These are phyloP conservation scores for Lagorchestes hirsutus DNA, from an alignment of 2,797 vertebrate species.

Conservation along the genomic window DNA sequence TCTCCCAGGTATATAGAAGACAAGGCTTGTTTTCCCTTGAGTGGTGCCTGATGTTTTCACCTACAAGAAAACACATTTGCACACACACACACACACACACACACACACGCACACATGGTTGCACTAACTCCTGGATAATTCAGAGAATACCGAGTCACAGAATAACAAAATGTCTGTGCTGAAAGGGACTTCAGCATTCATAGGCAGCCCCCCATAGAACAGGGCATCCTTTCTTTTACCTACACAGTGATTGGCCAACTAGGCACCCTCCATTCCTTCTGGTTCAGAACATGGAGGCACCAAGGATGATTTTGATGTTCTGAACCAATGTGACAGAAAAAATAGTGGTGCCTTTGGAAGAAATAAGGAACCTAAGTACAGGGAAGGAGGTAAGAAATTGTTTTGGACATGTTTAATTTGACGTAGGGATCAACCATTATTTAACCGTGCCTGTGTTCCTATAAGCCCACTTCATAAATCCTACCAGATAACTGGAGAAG, in stretches of 20 bases:
- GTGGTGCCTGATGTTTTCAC: background rate
- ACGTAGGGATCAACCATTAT: background rate
- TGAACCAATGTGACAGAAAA: background rate
- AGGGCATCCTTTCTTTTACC: background rate
- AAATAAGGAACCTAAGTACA: background rate
- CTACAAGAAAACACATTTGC: background rate
- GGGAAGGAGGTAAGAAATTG: background rate
- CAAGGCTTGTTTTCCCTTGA: background rate
- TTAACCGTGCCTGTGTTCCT: background rate
- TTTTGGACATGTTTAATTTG: background rate
- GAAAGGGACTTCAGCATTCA: background rate
- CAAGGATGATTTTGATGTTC: background rate
- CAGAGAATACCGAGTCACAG: background rate
- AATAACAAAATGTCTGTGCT: background rate
- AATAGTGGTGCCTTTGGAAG: background rate
- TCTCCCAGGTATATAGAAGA: background rate
- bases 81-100: no score
- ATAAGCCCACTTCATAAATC: background rate
- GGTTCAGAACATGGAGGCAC: background rate
- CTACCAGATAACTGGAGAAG: background rate
- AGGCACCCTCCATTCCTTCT: background rate
- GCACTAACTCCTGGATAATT: background rate
- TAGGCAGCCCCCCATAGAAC: background rate
- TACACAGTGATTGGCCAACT: background rate
- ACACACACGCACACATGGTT: background rate